These are phyloP conservation scores for Strigamia maritima DNA, from an alignment of 2,888 invertebrate species.

Conservation along the genomic window DNA sequence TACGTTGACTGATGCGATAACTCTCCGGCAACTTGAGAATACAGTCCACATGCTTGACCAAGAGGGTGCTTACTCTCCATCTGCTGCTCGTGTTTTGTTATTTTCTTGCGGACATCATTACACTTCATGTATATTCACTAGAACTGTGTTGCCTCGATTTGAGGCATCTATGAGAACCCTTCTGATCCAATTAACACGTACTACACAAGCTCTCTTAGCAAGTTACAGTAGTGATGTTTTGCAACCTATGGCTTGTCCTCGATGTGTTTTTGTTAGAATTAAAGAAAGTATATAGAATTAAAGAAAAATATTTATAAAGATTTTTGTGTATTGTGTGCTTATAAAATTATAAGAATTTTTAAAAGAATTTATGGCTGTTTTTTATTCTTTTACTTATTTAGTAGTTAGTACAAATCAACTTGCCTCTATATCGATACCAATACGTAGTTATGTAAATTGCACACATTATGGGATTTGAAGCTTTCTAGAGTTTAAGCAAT, in stretches of 20 bases:
- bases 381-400: too few species aligned
- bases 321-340: too few species aligned
- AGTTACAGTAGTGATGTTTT: slow-evolving; percentile 38
- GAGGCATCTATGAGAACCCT: slow-evolving; percentile 36
- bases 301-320: too few species aligned
- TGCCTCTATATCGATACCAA: too few species aligned
- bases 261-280: slow-evolving; percentile 39
- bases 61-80: neutral
- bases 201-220: slow-evolving; percentile 28
- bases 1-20: neutral
- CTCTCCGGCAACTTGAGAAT: neutral
- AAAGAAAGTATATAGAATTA: slow-evolving; percentile 15
- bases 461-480: too few species aligned
- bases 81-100: neutral
- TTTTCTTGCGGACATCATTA: slow-evolving; percentile 41
- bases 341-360: too few species aligned
- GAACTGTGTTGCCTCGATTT: slow-evolving; percentile 35
- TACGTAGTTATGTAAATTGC: too few species aligned
- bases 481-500: too few species aligned
- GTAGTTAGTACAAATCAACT: too few species aligned
- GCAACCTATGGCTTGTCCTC: slow-evolving; percentile 41
- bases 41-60: neutral
- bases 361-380: too few species aligned
- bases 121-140: neutral
- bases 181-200: neutral